These are phyloP conservation scores for Neomonachus schauinslandi DNA, from an alignment of 2,113 vertebrate species.

Conservation along the genomic window DNA sequence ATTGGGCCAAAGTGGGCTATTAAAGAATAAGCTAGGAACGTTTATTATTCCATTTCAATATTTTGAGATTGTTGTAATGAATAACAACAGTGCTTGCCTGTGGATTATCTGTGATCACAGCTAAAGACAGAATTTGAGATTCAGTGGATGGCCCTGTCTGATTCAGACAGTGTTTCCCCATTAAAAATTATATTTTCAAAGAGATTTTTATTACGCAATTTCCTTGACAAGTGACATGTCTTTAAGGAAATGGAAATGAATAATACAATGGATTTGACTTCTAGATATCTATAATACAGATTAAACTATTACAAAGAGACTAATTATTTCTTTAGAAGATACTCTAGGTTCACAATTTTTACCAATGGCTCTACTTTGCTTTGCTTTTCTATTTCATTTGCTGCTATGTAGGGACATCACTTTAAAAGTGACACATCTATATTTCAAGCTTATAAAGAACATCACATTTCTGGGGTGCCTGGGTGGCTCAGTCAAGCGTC, in stretches of 20 bases:
- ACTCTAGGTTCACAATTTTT: background rate
- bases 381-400: background rate
- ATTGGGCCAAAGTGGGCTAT: background rate
- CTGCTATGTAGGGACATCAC: background rate
- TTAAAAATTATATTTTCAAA: constrained; percentile 19
- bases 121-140: background rate
- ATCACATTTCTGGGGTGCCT: background rate
- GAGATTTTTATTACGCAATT: background rate
- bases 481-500: background rate
- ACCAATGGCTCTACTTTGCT: background rate
- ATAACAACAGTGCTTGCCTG: background rate
- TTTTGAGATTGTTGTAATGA: constrained; percentile 6
- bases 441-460: constrained; percentile 23
- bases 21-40: background rate
- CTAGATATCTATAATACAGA: background rate
- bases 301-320: background rate
- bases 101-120: background rate
- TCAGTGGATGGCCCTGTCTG: background rate
- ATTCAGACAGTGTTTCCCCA: background rate
- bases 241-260: background rate
- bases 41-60: background rate
- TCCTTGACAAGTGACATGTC: background rate
- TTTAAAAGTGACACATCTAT: background rate
- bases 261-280: background rate
- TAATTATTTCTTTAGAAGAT: background rate